Evolutionary conservation across 2,797 vertebrate genomes (phyloP), one percentile per base, ranked within the genome.

Genomic region (Acanthurus lineatus): DNA sequence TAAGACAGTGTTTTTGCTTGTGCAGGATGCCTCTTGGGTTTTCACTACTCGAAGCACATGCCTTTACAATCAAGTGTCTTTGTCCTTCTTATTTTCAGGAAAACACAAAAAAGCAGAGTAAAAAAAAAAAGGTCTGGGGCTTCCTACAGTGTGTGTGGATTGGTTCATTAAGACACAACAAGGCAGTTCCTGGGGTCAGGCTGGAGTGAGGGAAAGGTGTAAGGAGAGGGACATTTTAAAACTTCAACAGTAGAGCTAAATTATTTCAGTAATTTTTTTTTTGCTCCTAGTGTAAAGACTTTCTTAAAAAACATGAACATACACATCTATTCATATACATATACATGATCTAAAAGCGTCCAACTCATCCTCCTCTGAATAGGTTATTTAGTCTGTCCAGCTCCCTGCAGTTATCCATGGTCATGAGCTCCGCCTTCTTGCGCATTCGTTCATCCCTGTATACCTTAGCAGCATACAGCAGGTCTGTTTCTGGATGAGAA

Each of bases 381-480:
- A 99, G 91, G 87, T 95, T 96, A 83, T 97, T 99, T 92, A 99
- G 93, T 92, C 97, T 96, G 79, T 99, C 97, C 59, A 99, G 84
- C 84, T 99, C 97, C 93, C 96, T 97, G 93, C 98, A 99, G 96
- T 97, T 99, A 71, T 99, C 97, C 98, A 99, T 99, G 88, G 95
- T 94, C 95, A 99, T 96, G 60, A 97, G 95, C 19, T 99, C 98
- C 1, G 98, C 98, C 92, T 99, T 99, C 92, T 94, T 96, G 73
- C 96, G 96, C 82, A 99, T 96, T 9, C 97, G 95, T 11, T 99
- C 97, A 0, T 99, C 98, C 73, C 97, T 94, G 91, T 99, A 99
- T 0, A 99, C 97, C 90, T 98, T 99, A 42, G 98, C 97, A 71
- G 97, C 98, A 40, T 99, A 97, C 74, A 97, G 88, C 91, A 99